Base-by-base conservation (phyloP, 2,888 invertebrate species). In the Apamea monoglypha region DNA sequence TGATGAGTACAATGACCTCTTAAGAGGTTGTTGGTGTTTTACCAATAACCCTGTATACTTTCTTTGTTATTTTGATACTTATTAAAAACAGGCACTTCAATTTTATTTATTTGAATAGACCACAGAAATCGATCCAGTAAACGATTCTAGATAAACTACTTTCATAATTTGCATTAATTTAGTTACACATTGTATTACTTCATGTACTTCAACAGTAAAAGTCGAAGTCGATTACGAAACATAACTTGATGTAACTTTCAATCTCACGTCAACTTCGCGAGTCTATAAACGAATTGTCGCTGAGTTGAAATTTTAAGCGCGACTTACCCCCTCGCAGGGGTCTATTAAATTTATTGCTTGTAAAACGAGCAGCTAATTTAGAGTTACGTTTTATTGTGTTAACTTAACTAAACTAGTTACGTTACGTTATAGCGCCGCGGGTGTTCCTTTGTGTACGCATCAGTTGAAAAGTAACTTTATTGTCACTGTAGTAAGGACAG, bases 361-460 rank as follows among this genome's bases (percentile, higher is more conserved):
- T 96, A 97, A 96, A 96, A 95, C 96, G 96, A 95, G 94, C 90
- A 95, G 96, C 96, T 96, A 97, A 96, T 96, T 96, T 95, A 93
- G 94, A 96, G 96, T 95, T 93, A 94, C 95, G 92, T 95, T 96
- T 96, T 96, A 97, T 96, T 96, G 95, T 96, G 95, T 96, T 96
- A 95, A 93, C 94, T 93, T 95, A 95, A 96, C 95, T 95, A 95
- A 95, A 96, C 95, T 95, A 95, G 92, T 94, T 95, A 53, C 18
- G 50, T 53, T 94, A 95, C 91, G 90, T 93, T 92, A 92, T 92
- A 92, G 90, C 95, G 93, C 94, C 93, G 89, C 92, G 95, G 95
- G 95, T 93, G 94, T 92, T 81, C 80, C 21, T 21, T 16, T 66
- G 74, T 50, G 50, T 71, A 83, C 61, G 68, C 71, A 68, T 56